Percentiles rank a stretch among this genome's conserved stretches.
phyloP scores from a whole-genome alignment of 2,888 invertebrate genomes.

The Flabesymbios commensalis region DNA sequence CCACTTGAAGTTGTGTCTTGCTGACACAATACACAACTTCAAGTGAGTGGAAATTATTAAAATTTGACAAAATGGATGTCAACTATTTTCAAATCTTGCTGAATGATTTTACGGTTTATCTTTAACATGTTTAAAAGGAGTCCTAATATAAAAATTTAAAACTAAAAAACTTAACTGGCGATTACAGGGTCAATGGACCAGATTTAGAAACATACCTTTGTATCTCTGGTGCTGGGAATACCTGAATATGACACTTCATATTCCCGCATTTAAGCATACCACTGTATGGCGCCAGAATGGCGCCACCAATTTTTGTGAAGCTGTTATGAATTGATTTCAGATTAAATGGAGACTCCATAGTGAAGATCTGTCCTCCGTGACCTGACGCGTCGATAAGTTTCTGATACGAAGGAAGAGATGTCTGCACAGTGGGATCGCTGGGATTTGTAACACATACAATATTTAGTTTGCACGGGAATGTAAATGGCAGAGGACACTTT shows the following conservation, averaged over 20 bases:
- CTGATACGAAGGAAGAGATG: constrained; percentile 76
- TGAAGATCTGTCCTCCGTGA: constrained; percentile 63
- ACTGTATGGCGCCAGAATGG: constrained; percentile 75
- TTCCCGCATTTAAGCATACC: constrained; percentile 76
- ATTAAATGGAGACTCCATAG: constrained; percentile 47
- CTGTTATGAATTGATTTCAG: constrained; percentile 64
- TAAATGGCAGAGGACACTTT: constrained; percentile 75
- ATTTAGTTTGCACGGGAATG: constrained; percentile 79
- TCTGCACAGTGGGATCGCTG: constrained; percentile 55
- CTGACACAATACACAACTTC: no score
- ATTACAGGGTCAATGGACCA: no score
- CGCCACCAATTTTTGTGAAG: constrained; percentile 73
- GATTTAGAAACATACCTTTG: constrained; percentile 44
- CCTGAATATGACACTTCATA: constrained; percentile 72
- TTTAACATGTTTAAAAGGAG: no score
- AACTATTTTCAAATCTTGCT: no score
- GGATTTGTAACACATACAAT: constrained; percentile 61
- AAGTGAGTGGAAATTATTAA: no score
- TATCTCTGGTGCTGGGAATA: constrained; percentile 75
- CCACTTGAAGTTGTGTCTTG: no score
- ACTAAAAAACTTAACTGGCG: no score
- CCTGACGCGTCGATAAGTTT: constrained; percentile 76
- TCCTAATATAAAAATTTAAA: no score
- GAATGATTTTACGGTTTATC: no score
- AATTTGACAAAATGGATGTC: no score